Percentiles rank a stretch among this genome's conserved stretches.
Evolutionary conservation across 2,888 invertebrate genomes (phyloP).

Genomic region (Amphiduros pacificus): DNA sequence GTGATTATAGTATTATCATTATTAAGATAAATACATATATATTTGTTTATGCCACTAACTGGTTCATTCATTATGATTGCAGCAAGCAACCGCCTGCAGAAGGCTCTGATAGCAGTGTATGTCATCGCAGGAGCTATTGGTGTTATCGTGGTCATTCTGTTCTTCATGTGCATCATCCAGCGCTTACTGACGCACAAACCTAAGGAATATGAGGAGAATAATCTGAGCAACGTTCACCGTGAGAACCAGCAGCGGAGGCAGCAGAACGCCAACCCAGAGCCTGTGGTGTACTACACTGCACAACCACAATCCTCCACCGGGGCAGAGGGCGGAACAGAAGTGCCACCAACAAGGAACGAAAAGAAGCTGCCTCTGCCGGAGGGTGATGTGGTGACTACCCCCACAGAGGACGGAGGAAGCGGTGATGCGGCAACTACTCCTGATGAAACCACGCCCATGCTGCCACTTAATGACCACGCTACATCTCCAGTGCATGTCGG

Average conservation of each 20-base stretch:
- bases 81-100: conserved; percentile 13
- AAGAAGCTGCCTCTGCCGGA: background rate
- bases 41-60: no score
- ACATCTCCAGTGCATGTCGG: background rate
- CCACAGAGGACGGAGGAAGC: background rate
- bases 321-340: background rate
- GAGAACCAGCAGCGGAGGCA: background rate
- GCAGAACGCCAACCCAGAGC: background rate
- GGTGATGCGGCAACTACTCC: background rate
- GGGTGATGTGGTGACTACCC: background rate
- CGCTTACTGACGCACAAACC: conserved; percentile 12
- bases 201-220: conserved; percentile 13
- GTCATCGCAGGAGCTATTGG: conserved; percentile 16
- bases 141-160: conserved; percentile 9
- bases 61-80: background rate
- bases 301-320: background rate
- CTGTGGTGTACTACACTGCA: conserved; percentile 3
- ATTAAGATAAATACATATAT: no score
- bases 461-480: conserved; percentile 3
- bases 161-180: conserved; percentile 16
- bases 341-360: background rate
- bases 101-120: conserved; percentile 10
- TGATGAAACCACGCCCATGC: conserved; percentile 13
- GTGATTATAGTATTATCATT: no score
- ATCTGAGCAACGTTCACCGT: conserved; percentile 4